phyloP scores from a whole-genome alignment of 1,140 invertebrate species.

The Brachystomella parvula region DNA sequence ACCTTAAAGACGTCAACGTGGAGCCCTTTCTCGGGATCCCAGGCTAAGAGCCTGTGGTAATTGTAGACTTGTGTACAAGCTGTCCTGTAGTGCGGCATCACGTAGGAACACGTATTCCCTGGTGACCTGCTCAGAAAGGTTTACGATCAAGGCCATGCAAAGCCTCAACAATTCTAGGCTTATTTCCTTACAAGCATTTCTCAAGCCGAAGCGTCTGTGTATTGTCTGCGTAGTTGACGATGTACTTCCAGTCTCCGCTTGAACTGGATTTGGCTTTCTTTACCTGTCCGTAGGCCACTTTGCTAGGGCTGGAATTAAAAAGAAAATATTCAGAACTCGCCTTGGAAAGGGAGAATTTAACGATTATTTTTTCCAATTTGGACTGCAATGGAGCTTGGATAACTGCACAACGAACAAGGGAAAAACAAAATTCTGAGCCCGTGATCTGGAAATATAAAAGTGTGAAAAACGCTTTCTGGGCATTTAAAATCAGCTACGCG shows the following conservation, averaged over 20 bases:
- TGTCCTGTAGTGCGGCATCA: slow-evolving; percentile 69
- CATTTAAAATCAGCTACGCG: no score
- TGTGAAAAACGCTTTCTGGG: no score
- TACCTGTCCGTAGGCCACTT: slow-evolving; percentile 70
- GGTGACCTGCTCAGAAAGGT: slow-evolving; percentile 57
- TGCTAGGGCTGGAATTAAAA: slow-evolving; percentile 52
- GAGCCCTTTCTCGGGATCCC: slow-evolving; percentile 68
- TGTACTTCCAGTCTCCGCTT: slow-evolving; percentile 74
- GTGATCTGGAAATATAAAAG: no score
- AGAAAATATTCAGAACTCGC: slow-evolving; percentile 43
- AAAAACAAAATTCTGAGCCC: no score
- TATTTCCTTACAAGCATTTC: slow-evolving; percentile 60
- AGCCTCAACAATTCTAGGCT: slow-evolving; percentile 30
- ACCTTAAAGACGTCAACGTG: slow-evolving; percentile 81
- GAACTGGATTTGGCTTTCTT: slow-evolving; percentile 67
- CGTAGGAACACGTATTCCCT: slow-evolving; percentile 63
- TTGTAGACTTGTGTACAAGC: slow-evolving; percentile 76
- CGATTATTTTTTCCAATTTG: no score
- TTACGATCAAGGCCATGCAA: slow-evolving; percentile 2
- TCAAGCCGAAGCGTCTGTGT: slow-evolving; percentile 74
- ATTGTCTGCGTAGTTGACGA: slow-evolving; percentile 76
- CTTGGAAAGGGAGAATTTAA: no score
- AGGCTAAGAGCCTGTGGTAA: slow-evolving; percentile 74
- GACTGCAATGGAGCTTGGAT: no score
- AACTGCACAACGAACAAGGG: no score